Evolutionary conservation across 2,888 invertebrate species (phyloP).

Genomic region (Napeogenes sylphis): DNA sequence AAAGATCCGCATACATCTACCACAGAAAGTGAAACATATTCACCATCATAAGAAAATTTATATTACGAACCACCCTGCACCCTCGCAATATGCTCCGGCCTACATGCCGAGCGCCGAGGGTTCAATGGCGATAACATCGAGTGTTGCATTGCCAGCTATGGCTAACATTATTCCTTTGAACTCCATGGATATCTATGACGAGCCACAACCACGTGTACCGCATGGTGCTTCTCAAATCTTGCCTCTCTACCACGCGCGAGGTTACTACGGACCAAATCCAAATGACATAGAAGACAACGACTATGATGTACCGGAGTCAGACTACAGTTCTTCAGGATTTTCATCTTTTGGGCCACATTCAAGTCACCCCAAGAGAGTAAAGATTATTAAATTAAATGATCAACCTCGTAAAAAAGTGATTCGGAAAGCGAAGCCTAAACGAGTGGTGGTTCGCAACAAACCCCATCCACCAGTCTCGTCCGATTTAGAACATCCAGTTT

Average conservation of each 20-base stretch:
- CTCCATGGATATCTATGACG: slow-evolving; percentile 62
- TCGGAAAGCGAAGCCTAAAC: slow-evolving; percentile 61
- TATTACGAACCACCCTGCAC: slow-evolving; percentile 70
- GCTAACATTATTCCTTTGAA: slow-evolving; percentile 54
- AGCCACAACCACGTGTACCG: slow-evolving; percentile 46
- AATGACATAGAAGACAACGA: slow-evolving; percentile 60
- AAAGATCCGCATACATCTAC: slow-evolving; percentile 77
- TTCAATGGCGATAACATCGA: slow-evolving; percentile 59
- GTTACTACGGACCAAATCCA: slow-evolving; percentile 67
- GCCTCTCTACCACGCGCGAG: slow-evolving; percentile 67
- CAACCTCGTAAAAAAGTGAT: slow-evolving; percentile 54
- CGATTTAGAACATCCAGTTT: slow-evolving; percentile 64
- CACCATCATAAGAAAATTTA: slow-evolving; percentile 76
- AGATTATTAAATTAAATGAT: slow-evolving; percentile 62
- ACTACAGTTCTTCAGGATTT: slow-evolving; percentile 50
- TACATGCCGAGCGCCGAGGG: slow-evolving; percentile 66
- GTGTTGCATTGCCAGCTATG: slow-evolving; percentile 55
- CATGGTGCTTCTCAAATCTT: slow-evolving; percentile 59
- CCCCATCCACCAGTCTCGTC: slow-evolving; percentile 29
- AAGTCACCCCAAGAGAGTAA: slow-evolving; percentile 55
- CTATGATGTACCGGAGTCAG: slow-evolving; percentile 55
- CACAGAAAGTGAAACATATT: slow-evolving; percentile 76
- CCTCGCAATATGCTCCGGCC: slow-evolving; percentile 70
- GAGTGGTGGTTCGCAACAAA: slow-evolving; percentile 48
- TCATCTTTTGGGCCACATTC: slow-evolving; percentile 41